These are phyloP conservation scores for Heterotilapia buettikoferi DNA, from an alignment of 2,113 vertebrate genomes.

Conservation along the genomic window DNA sequence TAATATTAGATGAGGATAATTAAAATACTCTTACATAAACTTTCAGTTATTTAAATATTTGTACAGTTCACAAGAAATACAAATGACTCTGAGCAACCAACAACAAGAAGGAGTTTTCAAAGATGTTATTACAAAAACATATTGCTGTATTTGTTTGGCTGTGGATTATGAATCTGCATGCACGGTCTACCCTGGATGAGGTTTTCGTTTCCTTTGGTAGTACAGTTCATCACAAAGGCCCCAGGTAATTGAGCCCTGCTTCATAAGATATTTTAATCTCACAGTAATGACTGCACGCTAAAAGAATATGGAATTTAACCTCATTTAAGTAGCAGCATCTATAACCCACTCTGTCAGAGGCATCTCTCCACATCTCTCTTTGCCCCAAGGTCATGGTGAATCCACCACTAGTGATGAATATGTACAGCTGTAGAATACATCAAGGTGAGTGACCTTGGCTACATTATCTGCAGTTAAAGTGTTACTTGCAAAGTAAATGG, in stretches of 20 bases:
- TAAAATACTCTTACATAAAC: conserved; percentile 46
- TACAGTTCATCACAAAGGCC: conserved; percentile 6
- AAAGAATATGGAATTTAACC: conserved; percentile 36
- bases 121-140: not conserved
- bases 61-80: conserved; percentile 63
- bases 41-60: conserved; percentile 64
- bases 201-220: conserved; percentile 10
- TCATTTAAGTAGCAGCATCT: conserved; percentile 23
- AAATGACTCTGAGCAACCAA: not conserved
- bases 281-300: conserved; percentile 23
- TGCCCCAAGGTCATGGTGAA: conserved; percentile 24
- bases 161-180: conserved; percentile 11
- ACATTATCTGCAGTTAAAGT: conserved; percentile 69
- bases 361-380: not conserved
- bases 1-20: conserved; percentile 34
- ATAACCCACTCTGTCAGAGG: conserved; percentile 13
- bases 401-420: conserved; percentile 18
- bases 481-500: conserved; percentile 59
- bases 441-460: conserved; percentile 33
- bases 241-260: conserved; percentile 18
- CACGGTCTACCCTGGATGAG: conserved; percentile 15
- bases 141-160: not conserved
- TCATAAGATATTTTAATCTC: conserved; percentile 27
- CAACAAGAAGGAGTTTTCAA: not conserved
- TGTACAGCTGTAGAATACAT: conserved; percentile 40